Evolutionary conservation across 2,888 invertebrate genomes (phyloP).

Genomic region (Heteromurus nitidus): DNA sequence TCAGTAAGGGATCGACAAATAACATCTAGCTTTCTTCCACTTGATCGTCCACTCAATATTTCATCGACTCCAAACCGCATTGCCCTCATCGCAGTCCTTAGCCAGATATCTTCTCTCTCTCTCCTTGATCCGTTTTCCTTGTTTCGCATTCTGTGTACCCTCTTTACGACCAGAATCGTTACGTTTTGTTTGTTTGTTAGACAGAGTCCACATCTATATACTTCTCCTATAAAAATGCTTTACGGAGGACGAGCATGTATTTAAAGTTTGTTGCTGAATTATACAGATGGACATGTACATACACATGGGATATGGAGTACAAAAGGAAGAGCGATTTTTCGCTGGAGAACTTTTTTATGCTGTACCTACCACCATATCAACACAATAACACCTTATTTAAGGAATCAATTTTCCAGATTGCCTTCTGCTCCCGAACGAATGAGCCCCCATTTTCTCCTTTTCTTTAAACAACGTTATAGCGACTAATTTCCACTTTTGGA

Average conservation of each 20-base stretch:
- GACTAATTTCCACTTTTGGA: background rate
- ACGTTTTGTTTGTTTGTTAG: background rate
- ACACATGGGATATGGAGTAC: too few species aligned
- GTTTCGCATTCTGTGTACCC: background rate
- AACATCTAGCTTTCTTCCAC: constrained; percentile 65
- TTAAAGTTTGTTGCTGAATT: constrained; percentile 30
- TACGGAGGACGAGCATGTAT: constrained; percentile 32
- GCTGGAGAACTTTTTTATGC: constrained; percentile 48
- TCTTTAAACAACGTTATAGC: background rate
- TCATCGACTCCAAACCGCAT: constrained; percentile 73
- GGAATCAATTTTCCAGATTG: constrained; percentile 66
- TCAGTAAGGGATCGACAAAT: constrained; percentile 72
- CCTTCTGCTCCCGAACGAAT: constrained; percentile 4
- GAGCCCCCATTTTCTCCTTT: constrained; percentile 3
- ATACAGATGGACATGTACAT: constrained; percentile 15
- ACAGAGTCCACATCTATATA: background rate
- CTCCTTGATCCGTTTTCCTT: constrained; percentile 15
- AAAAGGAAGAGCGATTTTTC: constrained; percentile 30
- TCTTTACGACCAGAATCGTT: constrained; percentile 18
- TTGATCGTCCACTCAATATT: constrained; percentile 74
- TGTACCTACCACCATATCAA: constrained; percentile 65
- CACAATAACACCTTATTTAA: constrained; percentile 66
- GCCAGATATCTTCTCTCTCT: constrained; percentile 1
- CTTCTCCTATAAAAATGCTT: constrained; percentile 42
- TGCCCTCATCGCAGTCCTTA: constrained; percentile 70